Percentiles rank a stretch among this genome's conserved stretches.
These are phyloP conservation scores for Vireo griseus DNA, from an alignment of 2,797 vertebrate species.

Conservation along the genomic window DNA sequence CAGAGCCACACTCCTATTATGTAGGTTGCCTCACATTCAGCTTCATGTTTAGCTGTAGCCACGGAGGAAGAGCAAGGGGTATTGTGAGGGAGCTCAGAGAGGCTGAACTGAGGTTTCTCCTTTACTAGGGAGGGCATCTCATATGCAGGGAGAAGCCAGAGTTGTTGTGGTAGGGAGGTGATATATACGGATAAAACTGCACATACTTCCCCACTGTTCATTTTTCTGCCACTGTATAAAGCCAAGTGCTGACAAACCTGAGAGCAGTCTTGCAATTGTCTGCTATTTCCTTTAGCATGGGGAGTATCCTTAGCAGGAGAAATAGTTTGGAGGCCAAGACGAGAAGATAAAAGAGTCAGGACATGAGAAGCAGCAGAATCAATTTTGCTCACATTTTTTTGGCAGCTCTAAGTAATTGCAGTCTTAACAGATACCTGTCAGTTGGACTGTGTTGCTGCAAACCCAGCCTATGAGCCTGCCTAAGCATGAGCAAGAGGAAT, in stretches of 20 bases:
- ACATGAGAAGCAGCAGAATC: not conserved
- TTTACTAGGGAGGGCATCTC: not conserved
- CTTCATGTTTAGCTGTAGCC: not conserved
- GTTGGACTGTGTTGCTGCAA: not conserved
- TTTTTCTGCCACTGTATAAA: not conserved
- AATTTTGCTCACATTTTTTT: not conserved
- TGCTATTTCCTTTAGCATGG: not conserved
- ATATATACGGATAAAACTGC: not conserved
- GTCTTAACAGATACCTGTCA: not conserved
- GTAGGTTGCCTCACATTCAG: not conserved
- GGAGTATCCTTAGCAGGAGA: not conserved
- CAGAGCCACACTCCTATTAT: not conserved
- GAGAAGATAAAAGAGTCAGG: not conserved
- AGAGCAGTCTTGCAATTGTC: not conserved
- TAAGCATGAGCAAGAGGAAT: not conserved
- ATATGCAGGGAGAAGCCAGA: not conserved
- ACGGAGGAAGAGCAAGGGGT: not conserved
- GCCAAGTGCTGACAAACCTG: not conserved
- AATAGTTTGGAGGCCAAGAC: not conserved
- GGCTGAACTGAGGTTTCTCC: not conserved
- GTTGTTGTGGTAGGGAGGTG: not conserved
- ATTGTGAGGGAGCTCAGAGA: too few species aligned
- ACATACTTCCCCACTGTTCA: accelerated
- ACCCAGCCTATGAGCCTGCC: not conserved
- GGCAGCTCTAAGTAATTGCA: not conserved